These are phyloP conservation scores for Elachura formosa DNA, from an alignment of 2,113 vertebrate species.

Conservation along the genomic window DNA sequence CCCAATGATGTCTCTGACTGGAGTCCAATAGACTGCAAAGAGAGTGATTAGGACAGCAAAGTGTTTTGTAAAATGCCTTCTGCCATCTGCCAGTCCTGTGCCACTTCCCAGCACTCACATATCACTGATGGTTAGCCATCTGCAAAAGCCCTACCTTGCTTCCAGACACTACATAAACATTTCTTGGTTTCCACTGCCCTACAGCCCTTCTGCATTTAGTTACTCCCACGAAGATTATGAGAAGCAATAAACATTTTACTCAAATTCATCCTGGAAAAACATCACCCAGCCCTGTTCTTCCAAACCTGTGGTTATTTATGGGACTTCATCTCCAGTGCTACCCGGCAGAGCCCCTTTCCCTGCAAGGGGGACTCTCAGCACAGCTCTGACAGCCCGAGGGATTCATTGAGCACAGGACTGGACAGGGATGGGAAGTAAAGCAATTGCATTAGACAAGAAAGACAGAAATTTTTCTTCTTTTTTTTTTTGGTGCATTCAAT, in stretches of 20 bases:
- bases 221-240: not conserved
- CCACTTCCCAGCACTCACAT: not conserved
- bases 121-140: not conserved
- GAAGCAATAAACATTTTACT: not conserved
- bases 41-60: not conserved
- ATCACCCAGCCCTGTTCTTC: not conserved
- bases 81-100: not conserved
- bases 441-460: not conserved
- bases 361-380: not conserved
- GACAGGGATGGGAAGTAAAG: not conserved
- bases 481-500: not conserved
- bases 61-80: not conserved
- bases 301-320: not conserved
- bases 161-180: not conserved
- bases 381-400: not conserved
- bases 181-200: not conserved
- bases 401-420: not conserved
- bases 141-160: not conserved
- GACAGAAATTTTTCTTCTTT: not conserved
- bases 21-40: not conserved
- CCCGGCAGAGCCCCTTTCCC: not conserved
- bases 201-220: not conserved
- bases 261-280: not conserved
- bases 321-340: not conserved
- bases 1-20: not conserved